Conservation (phyloP, 1,140 invertebrate species). For the Chironomus tepperi region DNA sequence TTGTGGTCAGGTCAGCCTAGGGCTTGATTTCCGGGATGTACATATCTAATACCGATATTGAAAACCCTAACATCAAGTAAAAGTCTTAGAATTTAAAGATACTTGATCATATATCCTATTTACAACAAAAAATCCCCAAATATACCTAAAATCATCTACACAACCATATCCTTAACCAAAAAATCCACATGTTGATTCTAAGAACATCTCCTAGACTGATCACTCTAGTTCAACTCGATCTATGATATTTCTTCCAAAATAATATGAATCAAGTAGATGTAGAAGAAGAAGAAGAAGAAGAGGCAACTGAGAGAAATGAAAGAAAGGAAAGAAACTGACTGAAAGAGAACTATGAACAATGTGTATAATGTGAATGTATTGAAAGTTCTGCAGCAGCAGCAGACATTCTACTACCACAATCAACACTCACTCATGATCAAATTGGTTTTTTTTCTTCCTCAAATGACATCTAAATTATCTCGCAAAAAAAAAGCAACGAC, state of each 20-base stretch:
- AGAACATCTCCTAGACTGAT: too few species aligned
- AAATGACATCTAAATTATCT: slow-evolving; percentile 14
- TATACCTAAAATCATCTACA: too few species aligned
- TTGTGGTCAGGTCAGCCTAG: too few species aligned
- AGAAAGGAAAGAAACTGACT: not conserved
- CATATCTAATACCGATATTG: too few species aligned
- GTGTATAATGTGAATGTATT: not conserved
- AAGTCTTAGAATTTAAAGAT: too few species aligned
- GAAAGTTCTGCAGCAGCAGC: not conserved
- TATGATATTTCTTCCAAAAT: not conserved
- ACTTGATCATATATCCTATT: too few species aligned
- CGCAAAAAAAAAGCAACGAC: not conserved
- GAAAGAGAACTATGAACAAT: not conserved
- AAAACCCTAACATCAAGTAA: too few species aligned
- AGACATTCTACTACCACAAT: not conserved
- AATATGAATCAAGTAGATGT: not conserved
- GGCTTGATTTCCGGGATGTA: too few species aligned
- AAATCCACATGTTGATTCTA: too few species aligned
- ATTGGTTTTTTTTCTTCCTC: slow-evolving; percentile 13
- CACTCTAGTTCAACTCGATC: not conserved
- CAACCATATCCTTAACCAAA: too few species aligned
- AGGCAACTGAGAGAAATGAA: not conserved
- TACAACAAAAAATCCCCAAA: too few species aligned
- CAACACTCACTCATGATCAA: not conserved
- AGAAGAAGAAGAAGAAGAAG: not conserved